These are phyloP conservation scores for Caenorhabditis becei DNA, from an alignment of 2,888 invertebrate species.

Conservation along the genomic window DNA sequence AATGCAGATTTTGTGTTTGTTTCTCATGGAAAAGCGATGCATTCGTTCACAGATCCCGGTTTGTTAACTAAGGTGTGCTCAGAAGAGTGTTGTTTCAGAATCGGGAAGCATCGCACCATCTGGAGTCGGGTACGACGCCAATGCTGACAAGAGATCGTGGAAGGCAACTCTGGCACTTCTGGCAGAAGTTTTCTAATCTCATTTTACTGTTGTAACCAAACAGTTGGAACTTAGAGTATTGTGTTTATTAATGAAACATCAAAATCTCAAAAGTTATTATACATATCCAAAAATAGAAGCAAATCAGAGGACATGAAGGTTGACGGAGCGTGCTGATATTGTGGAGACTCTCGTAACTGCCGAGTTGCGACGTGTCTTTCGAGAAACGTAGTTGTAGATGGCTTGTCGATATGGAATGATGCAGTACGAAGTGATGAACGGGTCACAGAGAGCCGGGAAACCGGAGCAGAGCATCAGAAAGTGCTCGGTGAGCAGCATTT, in stretches of 20 bases:
- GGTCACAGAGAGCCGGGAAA: constrained; percentile 57
- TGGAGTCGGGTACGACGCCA: constrained; percentile 69
- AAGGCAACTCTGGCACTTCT: constrained; percentile 64
- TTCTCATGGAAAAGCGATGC: constrained; percentile 73
- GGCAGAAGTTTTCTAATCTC: constrained; percentile 44
- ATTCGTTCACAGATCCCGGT: constrained; percentile 74
- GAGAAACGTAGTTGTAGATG: constrained; percentile 17
- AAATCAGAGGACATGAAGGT: constrained; percentile 44
- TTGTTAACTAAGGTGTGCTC: neutral
- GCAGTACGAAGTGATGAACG: constrained; percentile 55
- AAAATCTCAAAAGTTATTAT: neutral
- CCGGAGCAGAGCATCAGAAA: constrained; percentile 48
- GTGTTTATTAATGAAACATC: too few relatives aligned
- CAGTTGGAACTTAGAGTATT: neutral
- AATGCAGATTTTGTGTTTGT: constrained; percentile 75
- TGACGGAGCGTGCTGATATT: constrained; percentile 49
- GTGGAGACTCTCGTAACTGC: constrained; percentile 41
- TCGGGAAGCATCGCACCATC: constrained; percentile 46
- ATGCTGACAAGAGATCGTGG: constrained; percentile 69
- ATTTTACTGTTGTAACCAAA: neutral
- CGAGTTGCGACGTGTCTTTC: constrained; percentile 32
- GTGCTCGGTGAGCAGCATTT: constrained; percentile 56
- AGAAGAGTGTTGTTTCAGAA: constrained; percentile 48
- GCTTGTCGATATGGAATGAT: constrained; percentile 57
- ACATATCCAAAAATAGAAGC: constrained; percentile 18